Percentiles rank a stretch among this genome's conserved stretches.
phyloP scores from a whole-genome alignment of 2,888 invertebrate genomes.

The Hemicrepidius hirtus region DNA sequence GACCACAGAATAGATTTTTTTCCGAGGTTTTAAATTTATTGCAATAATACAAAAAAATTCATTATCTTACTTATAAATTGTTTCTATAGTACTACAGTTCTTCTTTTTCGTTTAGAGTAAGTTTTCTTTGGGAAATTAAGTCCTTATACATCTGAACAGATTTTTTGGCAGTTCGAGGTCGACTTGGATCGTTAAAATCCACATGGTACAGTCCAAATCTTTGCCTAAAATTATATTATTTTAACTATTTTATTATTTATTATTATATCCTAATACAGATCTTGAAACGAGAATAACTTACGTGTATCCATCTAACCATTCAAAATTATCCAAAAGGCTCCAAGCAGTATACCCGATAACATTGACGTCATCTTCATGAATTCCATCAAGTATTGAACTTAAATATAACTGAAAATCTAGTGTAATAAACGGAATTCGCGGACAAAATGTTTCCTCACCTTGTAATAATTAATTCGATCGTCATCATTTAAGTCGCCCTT shows the following conservation, averaged over 20 bases:
- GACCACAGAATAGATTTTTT: too few relatives aligned
- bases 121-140: constrained; percentile 69
- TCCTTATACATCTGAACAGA: constrained; percentile 75
- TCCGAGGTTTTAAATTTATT: too few relatives aligned
- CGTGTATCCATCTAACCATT: constrained; percentile 70
- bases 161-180: constrained; percentile 77
- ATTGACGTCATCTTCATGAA: constrained; percentile 70
- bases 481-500: constrained; percentile 71
- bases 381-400: constrained; percentile 57
- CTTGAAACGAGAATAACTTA: constrained; percentile 45
- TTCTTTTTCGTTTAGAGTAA: background rate
- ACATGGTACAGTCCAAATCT: constrained; percentile 82
- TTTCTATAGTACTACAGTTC: background rate
- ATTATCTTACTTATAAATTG: too few relatives aligned
- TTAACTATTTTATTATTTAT: too few relatives aligned
- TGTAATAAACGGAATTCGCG: background rate
- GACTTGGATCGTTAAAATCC: constrained; percentile 76
- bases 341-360: constrained; percentile 76
- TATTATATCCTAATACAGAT: background rate
- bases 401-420: constrained; percentile 53
- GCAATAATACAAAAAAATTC: too few relatives aligned
- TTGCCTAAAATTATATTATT: constrained; percentile 72
- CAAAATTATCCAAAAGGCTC: constrained; percentile 79
- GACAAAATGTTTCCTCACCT: constrained; percentile 36
- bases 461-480: constrained; percentile 69